Base-by-base conservation (phyloP, 1,140 invertebrate genomes). In the Gryllus bimaculatus region DNA sequence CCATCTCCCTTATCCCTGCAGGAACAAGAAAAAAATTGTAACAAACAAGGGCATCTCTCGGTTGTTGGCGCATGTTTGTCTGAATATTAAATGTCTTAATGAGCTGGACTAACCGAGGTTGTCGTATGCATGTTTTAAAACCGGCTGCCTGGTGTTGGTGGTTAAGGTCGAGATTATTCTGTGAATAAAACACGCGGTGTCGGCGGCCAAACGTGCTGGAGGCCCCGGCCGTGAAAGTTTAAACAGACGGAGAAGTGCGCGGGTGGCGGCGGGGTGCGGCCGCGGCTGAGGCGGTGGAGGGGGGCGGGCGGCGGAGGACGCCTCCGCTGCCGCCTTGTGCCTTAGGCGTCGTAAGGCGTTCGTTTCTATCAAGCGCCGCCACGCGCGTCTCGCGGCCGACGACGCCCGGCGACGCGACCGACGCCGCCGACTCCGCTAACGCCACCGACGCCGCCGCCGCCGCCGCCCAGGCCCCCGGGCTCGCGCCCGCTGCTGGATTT, bases 1-100 rank as follows among this genome's bases (percentile, higher is more conserved):
- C 10, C 54, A 13, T 10, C 18, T 10, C 54, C 54, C 54, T 66
- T 18, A 66, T 18, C 18, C 54, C 54, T 13, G 10, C 54, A 66
- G 54, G 26, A 66, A 66, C 54, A 18, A 66, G 54, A 66, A 66
- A 66, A 66, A 66, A 66, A 13, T 66, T 10, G 10, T 13, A 66
- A 10, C 10, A 66, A 66, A 10, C 10, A 66, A 18, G 18, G 54
- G 54, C 54, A 66, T 66, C 54, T 66, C 54, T 66, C 54, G 54
- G 54, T 18, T 66, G 10, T 66, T 66, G 10, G 54, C 54, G 54
- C 54, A 66, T 66, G 54, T 66, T 66, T 66, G 54, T 66, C 54
- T 66, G 54, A 66, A 66, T 66, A 66, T 66, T 66, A 66, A 66
- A 66, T 66, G 54, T 66, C 54, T 66, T 66, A 66, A 66, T 66